phyloP scores from a whole-genome alignment of 2,113 vertebrate species.

The Rana temporaria region DNA sequence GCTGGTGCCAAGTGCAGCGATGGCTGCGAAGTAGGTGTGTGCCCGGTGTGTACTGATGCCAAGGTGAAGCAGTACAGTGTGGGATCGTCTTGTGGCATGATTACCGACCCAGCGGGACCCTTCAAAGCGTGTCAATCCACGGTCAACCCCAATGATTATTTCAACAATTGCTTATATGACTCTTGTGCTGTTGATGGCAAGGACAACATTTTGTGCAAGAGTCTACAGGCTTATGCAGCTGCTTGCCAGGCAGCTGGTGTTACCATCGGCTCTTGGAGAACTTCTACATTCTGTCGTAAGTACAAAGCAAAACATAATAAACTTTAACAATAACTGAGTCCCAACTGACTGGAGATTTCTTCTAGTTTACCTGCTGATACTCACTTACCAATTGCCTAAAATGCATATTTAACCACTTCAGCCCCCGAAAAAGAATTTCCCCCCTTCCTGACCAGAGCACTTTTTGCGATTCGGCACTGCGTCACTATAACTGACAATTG shows the following conservation, averaged over 20 bases:
- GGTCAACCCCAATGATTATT: slow-evolving; percentile 64
- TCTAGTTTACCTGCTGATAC: too few species aligned
- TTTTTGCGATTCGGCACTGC: too few species aligned
- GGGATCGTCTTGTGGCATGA: slow-evolving; percentile 45
- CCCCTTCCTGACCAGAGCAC: too few species aligned
- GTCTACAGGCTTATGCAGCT: slow-evolving; percentile 64
- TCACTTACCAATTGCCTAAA: too few species aligned
- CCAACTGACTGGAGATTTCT: too few species aligned
- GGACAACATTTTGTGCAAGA: slow-evolving; percentile 60
- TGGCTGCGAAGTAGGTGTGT: neutral
- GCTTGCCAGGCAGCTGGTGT: slow-evolving; percentile 66
- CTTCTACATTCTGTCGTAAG: slow-evolving; percentile 72
- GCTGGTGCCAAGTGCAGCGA: neutral
- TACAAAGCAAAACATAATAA: slow-evolving; percentile 27
- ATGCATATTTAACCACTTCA: too few species aligned
- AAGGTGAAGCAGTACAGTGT: rapidly evolving
- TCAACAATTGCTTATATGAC: slow-evolving; percentile 69
- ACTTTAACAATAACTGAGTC: too few species aligned
- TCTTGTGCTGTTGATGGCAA: slow-evolving; percentile 60
- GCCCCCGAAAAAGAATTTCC: too few species aligned
- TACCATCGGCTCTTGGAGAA: slow-evolving; percentile 67
- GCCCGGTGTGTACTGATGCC: rapidly evolving
- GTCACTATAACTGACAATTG: too few species aligned
- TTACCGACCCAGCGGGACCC: slow-evolving; percentile 57
- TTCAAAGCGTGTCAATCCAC: slow-evolving; percentile 63